Evolutionary conservation across 2,888 invertebrate species (phyloP), one percentile per base, ranked within the genome.

Genomic region (Heteromurus nitidus): DNA sequence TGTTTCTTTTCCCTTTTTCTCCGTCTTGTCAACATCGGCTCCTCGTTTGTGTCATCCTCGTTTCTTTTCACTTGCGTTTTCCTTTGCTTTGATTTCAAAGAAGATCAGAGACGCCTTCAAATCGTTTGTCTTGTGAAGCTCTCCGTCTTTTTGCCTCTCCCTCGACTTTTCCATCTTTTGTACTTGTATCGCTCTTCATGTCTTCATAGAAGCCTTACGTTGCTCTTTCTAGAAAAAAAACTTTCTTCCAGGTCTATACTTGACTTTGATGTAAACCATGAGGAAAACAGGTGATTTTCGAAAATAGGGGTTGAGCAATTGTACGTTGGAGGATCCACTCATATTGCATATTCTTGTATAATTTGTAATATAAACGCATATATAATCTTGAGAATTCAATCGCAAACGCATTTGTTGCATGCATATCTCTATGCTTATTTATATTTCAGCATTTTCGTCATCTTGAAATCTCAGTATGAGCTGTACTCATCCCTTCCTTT

Each of bases 71-170:
- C 79, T 82, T 76, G 79, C 79, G 75, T 81, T 82, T 85, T 80
- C 81, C 81, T 82, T 74, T 81, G 82, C 85, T 85, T 85, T 85
- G 85, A 85, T 85, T 85, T 85, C 84, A 85, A 85, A 85, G 84
- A 77, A 85, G 84, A 84, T 84, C 84, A 83, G 81, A 75, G 70
- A 76, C 82, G 83, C 83, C 85, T 85, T 85, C 82, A 75, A 81
- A 81, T 74, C 81, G 81, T 81, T 81, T 70, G 50, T 53, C 62
- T 60, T 31, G 69, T 62, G 74, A 47, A 80, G 74, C 47, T 80
- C 80, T 74, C 80, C 74, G 80, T 74, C 80, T 80, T 80, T 80
- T 80, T 80, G 68, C 60, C 44, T 68, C 50, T 80, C 30, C 30
- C 65, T 55, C 55, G n/a, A n/a, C n/a, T n/a, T n/a, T n/a, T n/a